phyloP scores from a whole-genome alignment of 2,888 invertebrate species.

The Torymus texanus region DNA sequence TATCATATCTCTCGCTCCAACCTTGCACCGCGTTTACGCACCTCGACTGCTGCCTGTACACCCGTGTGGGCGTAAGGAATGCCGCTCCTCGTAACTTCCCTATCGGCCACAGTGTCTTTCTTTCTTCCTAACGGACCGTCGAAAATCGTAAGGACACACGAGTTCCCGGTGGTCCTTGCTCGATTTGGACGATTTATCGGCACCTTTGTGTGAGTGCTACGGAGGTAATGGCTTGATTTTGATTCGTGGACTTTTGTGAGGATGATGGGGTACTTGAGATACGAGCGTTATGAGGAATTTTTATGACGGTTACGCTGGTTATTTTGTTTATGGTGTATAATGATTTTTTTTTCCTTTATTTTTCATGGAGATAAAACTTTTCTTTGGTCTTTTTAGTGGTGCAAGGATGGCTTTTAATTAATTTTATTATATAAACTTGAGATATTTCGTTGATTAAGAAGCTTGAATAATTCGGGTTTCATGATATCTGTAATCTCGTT shows the following conservation, averaged over 20 bases:
- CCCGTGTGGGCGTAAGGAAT: neutral
- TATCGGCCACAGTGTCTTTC: neutral
- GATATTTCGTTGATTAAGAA: too few relatives aligned
- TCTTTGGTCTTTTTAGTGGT: too few relatives aligned
- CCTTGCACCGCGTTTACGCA: too few relatives aligned
- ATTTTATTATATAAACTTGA: too few relatives aligned
- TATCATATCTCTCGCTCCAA: too few relatives aligned
- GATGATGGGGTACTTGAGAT: neutral
- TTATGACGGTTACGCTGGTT: slow-evolving; percentile 2
- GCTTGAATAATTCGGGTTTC: too few relatives aligned
- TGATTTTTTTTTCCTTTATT: too few relatives aligned
- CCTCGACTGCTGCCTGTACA: too few relatives aligned
- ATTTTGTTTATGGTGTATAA: too few relatives aligned
- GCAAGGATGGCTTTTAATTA: neutral
- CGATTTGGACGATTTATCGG: slow-evolving; percentile 48
- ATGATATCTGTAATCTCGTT: too few relatives aligned
- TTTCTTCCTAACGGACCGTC: slow-evolving; percentile 8
- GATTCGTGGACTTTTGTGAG: neutral
- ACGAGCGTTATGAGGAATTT: slow-evolving; percentile 13
- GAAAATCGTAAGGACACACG: slow-evolving; percentile 38
- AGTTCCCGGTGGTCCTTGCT: slow-evolving; percentile 39
- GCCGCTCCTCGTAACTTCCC: slow-evolving; percentile 8
- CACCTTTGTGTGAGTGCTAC: slow-evolving; percentile 13
- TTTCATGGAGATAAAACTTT: too few relatives aligned
- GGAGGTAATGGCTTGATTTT: too few relatives aligned